Base-by-base conservation (phyloP, 30 jellyfish, hydroid and myxozoan species). In the Nemopilema nomurai region DNA sequence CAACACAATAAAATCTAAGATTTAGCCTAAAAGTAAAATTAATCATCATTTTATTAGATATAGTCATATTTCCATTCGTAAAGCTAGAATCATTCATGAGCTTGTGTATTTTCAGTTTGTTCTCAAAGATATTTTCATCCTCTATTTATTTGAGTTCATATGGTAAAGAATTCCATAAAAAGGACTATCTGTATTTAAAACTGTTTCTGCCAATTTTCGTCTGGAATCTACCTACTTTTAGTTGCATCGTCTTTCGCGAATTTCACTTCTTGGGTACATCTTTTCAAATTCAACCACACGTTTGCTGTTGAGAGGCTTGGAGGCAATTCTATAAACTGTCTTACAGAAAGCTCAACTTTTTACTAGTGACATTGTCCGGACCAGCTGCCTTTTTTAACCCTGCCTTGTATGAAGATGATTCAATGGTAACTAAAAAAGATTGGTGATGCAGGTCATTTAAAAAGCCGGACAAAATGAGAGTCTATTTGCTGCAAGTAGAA, bases 71-170 rank as follows among this genome's bases (percentile, higher is more conserved):
- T 18, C 76, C 86, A 8, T 76, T 76, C 0, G 76, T 57, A 76
- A 50, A 76, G 1, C 53, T 76, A 74, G 50, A 74, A 74, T 76
- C 86, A 28, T 76, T 76, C 53, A 51, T 76, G 1, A 76, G 76
- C 76, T 76, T 76, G 76, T 76, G 76, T 50, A n/a, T 76, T 49
- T 76, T 76, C 0, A 76, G 86, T 27, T 76, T 76, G 77, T 49
- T 69, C 80, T 69, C 28, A 52, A 69, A 69, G 20, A 52, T 52
- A 20, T 69, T 69, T 69, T 24, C 28, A 76, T 76, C 86, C 53
- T 76, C 53, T 0, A 28, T 76, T 76, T 76, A 63, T 76, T 76
- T 76, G 76, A 51, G 76, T 76, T 76, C 86, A 53, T 76, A 49
- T 76, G 57, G 86, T 76, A 76, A 51, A 8, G 76, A 51, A 62